Evolutionary conservation across 2,797 vertebrate genomes (phyloP), one percentile per base, ranked within the genome.

Genomic region (Rhabdomys pumilio): DNA sequence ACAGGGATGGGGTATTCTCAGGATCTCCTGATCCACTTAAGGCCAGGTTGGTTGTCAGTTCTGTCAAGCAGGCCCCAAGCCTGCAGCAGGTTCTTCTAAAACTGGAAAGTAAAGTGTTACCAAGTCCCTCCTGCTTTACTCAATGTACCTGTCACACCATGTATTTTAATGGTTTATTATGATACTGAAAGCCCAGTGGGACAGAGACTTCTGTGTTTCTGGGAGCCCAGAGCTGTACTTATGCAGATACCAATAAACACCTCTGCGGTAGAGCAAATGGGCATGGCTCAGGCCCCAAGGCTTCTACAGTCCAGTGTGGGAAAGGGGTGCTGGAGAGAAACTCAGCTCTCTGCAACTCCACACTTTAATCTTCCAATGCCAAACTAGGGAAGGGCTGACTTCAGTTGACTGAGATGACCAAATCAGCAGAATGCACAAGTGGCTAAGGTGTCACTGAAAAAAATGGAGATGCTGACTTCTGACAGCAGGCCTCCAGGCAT

Each of bases 151-250:
- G 50, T 55, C 12, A 13, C 0, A 11, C 20, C 4, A 24, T 57
- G 8, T 3, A 13, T 15, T 92, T 80, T 29, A 50, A 34, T 91
- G 22, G 69, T 96, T 96, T 94, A 93, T 82, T 95, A 50, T 53
- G 47, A 88, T 90, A 90, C 82, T n/a, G 65, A 77, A 89, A 91
- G 69, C 10, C 77, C 61, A 55, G 34, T 1, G 22, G 61, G 61
- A n/a, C 81, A 90, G 72, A 61, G 61, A 20, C 67, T 59, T 87
- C 55, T 76, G 3, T 59, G 50, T 17, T 61, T 76, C 26, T 26
- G 15, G n/a, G 14, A 38, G 65, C 59, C 88, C 2, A 26, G 24
- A 11, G 11, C 1, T 50, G 10, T 12, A 77, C 79, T 57, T 19
- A 22, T 50, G 65, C 2, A 41, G 29, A 67, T 3, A 86, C 93